phyloP scores from a whole-genome alignment of 2,888 invertebrate genomes.

The Eupithecia vulgata region DNA sequence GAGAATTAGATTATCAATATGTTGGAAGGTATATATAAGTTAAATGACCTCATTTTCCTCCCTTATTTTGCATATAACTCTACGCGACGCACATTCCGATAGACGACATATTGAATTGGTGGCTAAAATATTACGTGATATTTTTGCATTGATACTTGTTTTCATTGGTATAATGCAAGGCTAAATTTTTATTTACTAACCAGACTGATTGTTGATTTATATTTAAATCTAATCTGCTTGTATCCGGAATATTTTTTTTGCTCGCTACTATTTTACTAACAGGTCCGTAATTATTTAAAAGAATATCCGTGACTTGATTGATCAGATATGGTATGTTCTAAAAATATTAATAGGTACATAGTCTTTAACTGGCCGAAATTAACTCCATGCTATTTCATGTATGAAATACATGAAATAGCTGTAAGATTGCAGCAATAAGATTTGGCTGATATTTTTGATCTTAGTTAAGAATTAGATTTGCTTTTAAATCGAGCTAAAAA shows the following conservation, averaged over 20 bases:
- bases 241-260: slow-evolving; percentile 19
- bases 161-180: not conserved
- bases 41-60: not conserved
- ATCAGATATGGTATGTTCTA: slow-evolving; percentile 1
- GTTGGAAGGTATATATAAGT: not conserved
- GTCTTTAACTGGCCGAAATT: not conserved
- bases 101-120: not conserved
- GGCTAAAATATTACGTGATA: not conserved
- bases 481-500: slow-evolving; percentile 3
- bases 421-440: too few relatives aligned
- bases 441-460: not conserved
- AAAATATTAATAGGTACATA: not conserved
- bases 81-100: not conserved
- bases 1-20: not conserved
- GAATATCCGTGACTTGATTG: slow-evolving; percentile 1
- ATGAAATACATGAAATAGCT: too few relatives aligned
- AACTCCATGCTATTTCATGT: not conserved
- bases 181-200: not conserved
- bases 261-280: slow-evolving; percentile 3
- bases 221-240: not conserved
- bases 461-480: not conserved
- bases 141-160: not conserved
- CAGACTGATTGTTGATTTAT: not conserved
- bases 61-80: not conserved
- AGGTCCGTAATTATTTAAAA: not conserved